phyloP scores from a whole-genome alignment of 2,113 vertebrate species.

The Caracal caracal region DNA sequence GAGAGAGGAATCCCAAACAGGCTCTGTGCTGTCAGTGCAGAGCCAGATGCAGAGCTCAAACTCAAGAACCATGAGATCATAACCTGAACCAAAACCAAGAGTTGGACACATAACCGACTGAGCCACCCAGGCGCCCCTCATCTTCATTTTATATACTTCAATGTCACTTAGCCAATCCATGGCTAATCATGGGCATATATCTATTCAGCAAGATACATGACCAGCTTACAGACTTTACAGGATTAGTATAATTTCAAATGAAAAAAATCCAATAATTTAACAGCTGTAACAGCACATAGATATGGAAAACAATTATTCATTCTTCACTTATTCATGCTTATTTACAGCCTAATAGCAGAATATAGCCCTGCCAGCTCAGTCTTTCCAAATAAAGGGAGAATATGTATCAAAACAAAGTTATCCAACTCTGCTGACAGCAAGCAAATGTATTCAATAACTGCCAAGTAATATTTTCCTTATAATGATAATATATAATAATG shows the following conservation, averaged over 20 bases:
- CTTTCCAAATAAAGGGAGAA: background rate
- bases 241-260: background rate
- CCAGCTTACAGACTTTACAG: background rate
- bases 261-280: background rate
- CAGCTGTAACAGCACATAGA: background rate
- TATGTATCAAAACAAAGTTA: background rate
- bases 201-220: background rate
- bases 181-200: background rate
- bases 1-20: too few relatives aligned
- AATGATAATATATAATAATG: background rate
- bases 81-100: too few relatives aligned
- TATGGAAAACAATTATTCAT: background rate
- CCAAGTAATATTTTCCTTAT: background rate
- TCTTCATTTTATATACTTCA: background rate
- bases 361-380: background rate
- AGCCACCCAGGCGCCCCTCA: too few relatives aligned
- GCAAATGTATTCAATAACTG: background rate
- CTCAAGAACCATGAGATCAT: too few relatives aligned
- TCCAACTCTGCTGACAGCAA: background rate
- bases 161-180: background rate
- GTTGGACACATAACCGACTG: too few relatives aligned
- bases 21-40: too few relatives aligned
- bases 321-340: background rate
- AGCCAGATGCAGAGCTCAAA: too few relatives aligned
- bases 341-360: background rate